These are phyloP conservation scores for Poeciliopsis turneri DNA, from an alignment of 2,797 vertebrate species.

Conservation along the genomic window DNA sequence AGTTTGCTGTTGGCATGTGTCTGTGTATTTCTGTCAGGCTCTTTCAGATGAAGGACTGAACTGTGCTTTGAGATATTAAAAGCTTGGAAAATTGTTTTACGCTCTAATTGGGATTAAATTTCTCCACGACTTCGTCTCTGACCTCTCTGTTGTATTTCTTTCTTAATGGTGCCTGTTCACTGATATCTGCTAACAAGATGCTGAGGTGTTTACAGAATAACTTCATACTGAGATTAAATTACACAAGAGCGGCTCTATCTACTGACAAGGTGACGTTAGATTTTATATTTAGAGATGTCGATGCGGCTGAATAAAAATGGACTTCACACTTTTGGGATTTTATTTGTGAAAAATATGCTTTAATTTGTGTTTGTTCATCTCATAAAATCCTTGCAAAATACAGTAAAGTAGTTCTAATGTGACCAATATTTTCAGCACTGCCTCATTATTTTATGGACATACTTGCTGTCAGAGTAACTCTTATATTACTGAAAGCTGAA, in stretches of 20 bases:
- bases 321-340: not conserved
- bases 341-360: not conserved
- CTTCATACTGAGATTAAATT: not conserved
- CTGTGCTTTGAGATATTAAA: not conserved
- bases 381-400: not conserved
- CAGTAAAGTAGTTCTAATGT: not conserved
- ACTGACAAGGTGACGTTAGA: not conserved
- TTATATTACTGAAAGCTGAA: conserved; percentile 20
- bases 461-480: conserved; percentile 7
- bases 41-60: not conserved
- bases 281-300: not conserved
- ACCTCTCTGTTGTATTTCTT: not conserved
- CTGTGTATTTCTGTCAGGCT: not conserved
- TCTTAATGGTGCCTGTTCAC: not conserved
- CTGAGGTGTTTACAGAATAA: not conserved
- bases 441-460: not conserved
- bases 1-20: not conserved
- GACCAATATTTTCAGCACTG: not conserved
- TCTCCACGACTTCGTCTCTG: not conserved
- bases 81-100: not conserved
- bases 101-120: not conserved
- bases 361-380: not conserved
- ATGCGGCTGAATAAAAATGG: not conserved
- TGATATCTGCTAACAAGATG: not conserved
- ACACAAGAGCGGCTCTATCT: not conserved